Conservation (phyloP, 2,797 vertebrate species). For the Cossypha dichroa region DNA sequence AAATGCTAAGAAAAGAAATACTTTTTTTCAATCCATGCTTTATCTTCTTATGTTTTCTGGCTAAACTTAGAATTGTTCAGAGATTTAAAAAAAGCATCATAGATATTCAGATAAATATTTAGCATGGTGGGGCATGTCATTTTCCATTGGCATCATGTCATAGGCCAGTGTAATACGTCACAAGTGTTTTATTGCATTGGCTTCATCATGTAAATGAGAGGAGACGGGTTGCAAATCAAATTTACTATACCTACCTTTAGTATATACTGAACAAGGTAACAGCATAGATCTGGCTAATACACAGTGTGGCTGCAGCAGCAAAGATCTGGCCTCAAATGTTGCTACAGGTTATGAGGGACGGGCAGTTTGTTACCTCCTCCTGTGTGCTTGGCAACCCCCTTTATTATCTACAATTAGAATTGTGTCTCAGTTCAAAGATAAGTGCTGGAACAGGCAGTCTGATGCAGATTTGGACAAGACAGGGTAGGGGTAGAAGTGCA, state of each 20-base stretch:
- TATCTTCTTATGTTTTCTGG: neutral
- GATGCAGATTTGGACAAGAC: neutral
- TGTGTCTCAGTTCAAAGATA: neutral
- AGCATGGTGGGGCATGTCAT: constrained; percentile 13
- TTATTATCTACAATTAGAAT: neutral
- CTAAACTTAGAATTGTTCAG: neutral
- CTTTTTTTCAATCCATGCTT: neutral
- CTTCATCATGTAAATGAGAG: neutral
- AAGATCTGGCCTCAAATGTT: neutral
- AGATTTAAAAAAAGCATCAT: neutral
- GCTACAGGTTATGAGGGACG: neutral
- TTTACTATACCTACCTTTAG: constrained; percentile 10
- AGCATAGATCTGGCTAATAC: neutral
- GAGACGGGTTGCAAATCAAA: constrained; percentile 42
- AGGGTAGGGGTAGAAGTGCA: neutral
- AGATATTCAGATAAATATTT: neutral
- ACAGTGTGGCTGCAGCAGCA: neutral
- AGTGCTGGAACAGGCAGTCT: neutral
- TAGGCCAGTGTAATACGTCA: constrained; percentile 38
- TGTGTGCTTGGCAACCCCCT: neutral
- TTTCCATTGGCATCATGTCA: constrained; percentile 45
- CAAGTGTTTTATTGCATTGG: constrained; percentile 32
- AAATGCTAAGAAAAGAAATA: neutral
- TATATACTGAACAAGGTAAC: neutral
- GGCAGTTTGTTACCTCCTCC: neutral